Evolutionary conservation across 2,797 vertebrate species (phyloP).

Genomic region (Podarcis lilfordi): DNA sequence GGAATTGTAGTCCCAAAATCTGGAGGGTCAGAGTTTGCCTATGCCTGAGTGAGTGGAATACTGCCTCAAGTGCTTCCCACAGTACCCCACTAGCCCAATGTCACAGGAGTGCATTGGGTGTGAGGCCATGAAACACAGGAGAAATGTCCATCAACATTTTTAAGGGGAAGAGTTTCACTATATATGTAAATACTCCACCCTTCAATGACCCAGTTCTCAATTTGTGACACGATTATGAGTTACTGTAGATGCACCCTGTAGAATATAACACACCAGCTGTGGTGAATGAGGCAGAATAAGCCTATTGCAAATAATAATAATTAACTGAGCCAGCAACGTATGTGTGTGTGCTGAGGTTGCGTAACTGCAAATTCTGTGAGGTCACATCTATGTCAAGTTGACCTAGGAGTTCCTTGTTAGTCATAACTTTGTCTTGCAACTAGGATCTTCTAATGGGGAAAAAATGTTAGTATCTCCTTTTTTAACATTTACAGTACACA

Average conservation of each 20-base stretch:
- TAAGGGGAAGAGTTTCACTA: background rate
- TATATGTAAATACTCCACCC: background rate
- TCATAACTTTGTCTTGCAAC: background rate
- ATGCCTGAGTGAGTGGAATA: too few species aligned
- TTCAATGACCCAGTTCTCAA: background rate
- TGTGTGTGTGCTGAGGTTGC: background rate
- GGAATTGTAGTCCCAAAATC: too few species aligned
- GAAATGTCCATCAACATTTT: background rate
- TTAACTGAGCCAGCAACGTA: background rate
- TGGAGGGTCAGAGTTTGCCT: too few species aligned
- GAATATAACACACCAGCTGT: background rate
- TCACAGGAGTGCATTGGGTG: too few species aligned
- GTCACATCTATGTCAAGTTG: background rate
- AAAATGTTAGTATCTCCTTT: background rate
- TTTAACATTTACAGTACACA: background rate
- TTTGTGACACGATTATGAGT: background rate
- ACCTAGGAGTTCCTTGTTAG: background rate
- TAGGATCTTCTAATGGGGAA: background rate
- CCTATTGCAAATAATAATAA: background rate
- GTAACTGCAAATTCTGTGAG: background rate
- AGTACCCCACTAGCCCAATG: too few species aligned
- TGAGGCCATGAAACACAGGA: too few species aligned
- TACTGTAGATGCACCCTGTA: background rate
- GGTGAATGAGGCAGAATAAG: slow-evolving; percentile 4
- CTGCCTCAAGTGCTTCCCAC: too few species aligned